Evolutionary conservation across 2,797 vertebrate genomes (phyloP).

Genomic region (Sardinella longiceps): DNA sequence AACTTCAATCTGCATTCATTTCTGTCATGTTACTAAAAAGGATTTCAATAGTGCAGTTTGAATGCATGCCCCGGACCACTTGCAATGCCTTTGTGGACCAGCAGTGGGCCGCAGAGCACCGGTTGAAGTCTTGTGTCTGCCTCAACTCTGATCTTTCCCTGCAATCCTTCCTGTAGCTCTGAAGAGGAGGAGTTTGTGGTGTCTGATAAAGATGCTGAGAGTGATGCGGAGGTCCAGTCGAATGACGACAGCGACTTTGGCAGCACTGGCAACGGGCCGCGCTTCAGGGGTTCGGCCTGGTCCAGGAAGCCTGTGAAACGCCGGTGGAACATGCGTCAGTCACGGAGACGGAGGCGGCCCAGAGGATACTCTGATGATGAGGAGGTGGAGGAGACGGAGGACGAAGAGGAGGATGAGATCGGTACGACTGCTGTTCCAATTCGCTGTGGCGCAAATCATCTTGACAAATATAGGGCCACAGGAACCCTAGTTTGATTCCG

Average conservation of each 20-base stretch:
- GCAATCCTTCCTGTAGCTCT: conserved; percentile 70
- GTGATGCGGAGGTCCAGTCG: conserved; percentile 80
- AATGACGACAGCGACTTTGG: conserved; percentile 83
- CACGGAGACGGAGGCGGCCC: conserved; percentile 79
- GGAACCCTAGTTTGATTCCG: too few relatives aligned
- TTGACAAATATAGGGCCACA: too few relatives aligned
- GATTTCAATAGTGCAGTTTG: too few relatives aligned
- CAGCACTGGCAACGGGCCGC: conserved; percentile 61
- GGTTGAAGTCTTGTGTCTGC: too few relatives aligned
- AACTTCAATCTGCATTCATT: too few relatives aligned
- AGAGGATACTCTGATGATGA: conserved; percentile 94
- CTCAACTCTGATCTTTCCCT: conserved; percentile 44
- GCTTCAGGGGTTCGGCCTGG: conserved; percentile 51
- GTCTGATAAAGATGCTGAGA: conserved; percentile 84
- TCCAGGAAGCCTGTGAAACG: conserved; percentile 67
- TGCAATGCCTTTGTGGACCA: too few relatives aligned
- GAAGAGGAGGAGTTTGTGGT: conserved; percentile 88
- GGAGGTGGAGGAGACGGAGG: conserved; percentile 86
- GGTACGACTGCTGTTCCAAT: conserved; percentile 54
- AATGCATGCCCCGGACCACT: too few relatives aligned
- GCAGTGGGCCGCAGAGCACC: too few relatives aligned
- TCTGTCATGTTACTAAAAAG: too few relatives aligned
- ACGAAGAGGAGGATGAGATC: conserved; percentile 81
- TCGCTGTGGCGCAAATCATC: too few relatives aligned
- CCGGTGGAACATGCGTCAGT: conserved; percentile 73